phyloP scores from a whole-genome alignment of 2,888 invertebrate species.

The Endotricha flammealis region DNA sequence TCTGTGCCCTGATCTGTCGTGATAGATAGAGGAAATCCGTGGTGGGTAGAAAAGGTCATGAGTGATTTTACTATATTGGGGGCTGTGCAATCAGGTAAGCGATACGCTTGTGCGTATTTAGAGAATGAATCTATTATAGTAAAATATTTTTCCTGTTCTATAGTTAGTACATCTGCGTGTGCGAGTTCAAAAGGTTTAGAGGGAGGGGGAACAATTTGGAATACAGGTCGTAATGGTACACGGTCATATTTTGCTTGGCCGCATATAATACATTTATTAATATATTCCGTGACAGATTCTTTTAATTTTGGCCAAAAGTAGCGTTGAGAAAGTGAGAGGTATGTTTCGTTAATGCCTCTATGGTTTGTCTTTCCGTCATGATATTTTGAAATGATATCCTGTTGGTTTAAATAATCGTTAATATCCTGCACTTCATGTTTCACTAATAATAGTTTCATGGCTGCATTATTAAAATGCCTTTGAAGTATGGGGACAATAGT shows the following conservation, averaged over 20 bases:
- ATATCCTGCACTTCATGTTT: slow-evolving; percentile 24
- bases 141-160: slow-evolving; percentile 20
- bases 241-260: slow-evolving; percentile 25
- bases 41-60: slow-evolving; percentile 19
- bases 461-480: slow-evolving; percentile 20
- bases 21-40: slow-evolving; percentile 20
- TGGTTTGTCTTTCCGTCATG: slow-evolving; percentile 29
- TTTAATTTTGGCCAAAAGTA: slow-evolving; percentile 29
- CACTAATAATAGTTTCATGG: slow-evolving; percentile 21
- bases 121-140: slow-evolving; percentile 15
- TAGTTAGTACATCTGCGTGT: slow-evolving; percentile 21
- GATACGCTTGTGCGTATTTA: too few species aligned
- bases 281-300: slow-evolving; percentile 23
- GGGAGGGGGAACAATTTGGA: slow-evolving; percentile 18
- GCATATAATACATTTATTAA: slow-evolving; percentile 21
- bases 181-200: slow-evolving; percentile 21
- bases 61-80: slow-evolving; percentile 12
- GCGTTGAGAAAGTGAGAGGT: slow-evolving; percentile 17
- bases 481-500: slow-evolving; percentile 22
- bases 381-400: slow-evolving; percentile 24
- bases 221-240: slow-evolving; percentile 15
- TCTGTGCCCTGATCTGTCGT: slow-evolving; percentile 22
- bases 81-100: slow-evolving; percentile 13
- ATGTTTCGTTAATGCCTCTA: slow-evolving; percentile 24
- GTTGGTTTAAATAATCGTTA: slow-evolving; percentile 22